These are phyloP conservation scores for Eupithecia vulgata DNA, from an alignment of 2,888 invertebrate species.

Conservation along the genomic window DNA sequence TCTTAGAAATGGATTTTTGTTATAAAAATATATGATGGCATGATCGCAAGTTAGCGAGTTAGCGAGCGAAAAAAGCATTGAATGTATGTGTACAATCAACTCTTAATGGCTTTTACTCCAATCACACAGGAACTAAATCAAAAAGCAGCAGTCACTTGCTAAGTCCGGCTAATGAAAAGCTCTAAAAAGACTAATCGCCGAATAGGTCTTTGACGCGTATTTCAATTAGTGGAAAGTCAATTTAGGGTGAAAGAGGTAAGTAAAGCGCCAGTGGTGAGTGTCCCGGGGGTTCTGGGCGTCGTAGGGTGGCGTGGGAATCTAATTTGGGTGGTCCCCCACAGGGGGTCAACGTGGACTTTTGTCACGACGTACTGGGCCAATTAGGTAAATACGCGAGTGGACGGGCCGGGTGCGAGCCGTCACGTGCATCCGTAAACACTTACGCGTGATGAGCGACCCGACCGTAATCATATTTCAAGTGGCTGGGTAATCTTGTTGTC, in stretches of 20 bases:
- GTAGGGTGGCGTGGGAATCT: constrained; percentile 63
- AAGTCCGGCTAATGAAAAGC: constrained; percentile 39
- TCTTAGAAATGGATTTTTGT: constrained; percentile 21
- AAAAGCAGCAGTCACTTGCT: constrained; percentile 15
- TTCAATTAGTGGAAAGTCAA: constrained; percentile 76
- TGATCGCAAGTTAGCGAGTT: background rate
- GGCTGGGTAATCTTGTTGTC: constrained; percentile 60
- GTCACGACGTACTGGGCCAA: constrained; percentile 75
- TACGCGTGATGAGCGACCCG: constrained; percentile 65
- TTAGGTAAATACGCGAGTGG: constrained; percentile 76
- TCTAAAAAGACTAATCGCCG: constrained; percentile 55
- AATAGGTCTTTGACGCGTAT: constrained; percentile 63
- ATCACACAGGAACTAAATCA: constrained; percentile 5
- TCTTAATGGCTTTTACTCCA: background rate
- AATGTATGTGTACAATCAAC: background rate
- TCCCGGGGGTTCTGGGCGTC: constrained; percentile 47
- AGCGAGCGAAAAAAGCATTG: background rate
- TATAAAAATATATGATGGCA: background rate
- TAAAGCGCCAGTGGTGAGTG: constrained; percentile 59
- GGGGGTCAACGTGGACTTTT: constrained; percentile 69
- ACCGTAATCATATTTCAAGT: constrained; percentile 72
- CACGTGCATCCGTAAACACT: constrained; percentile 75
- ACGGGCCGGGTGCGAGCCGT: constrained; percentile 52
- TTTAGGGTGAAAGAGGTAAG: constrained; percentile 78
- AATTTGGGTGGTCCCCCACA: constrained; percentile 64